Percentiles rank a stretch among this genome's conserved stretches.
Conservation (phyloP, 2,113 vertebrate species). For the Mustelus asterias region DNA sequence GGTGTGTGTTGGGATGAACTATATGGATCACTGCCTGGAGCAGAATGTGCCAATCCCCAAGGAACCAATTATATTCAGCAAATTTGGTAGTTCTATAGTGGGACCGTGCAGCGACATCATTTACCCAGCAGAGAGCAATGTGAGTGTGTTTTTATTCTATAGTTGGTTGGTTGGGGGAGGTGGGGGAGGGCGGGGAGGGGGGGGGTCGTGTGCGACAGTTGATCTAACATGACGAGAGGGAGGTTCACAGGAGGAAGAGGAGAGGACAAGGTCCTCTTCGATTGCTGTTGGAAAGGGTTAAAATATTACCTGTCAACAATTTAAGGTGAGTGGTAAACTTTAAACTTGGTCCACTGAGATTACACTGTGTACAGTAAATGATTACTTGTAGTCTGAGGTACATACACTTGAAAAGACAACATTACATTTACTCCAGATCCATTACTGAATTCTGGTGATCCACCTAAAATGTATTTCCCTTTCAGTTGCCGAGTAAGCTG, state of each 20-base stretch:
- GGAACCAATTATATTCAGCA: slow-evolving; percentile 92
- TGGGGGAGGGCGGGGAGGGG: no score
- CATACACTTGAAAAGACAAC: background rate
- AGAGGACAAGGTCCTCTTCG: background rate
- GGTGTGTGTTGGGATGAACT: slow-evolving; percentile 90
- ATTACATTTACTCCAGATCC: background rate
- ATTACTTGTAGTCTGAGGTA: background rate
- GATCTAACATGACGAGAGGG: background rate
- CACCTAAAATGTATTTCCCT: background rate
- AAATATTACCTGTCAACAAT: background rate
- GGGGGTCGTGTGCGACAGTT: no score
- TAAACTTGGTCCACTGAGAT: background rate
- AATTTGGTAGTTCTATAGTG: slow-evolving; percentile 78
- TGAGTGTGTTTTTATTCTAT: slow-evolving; percentile 43
- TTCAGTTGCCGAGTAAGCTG: background rate
- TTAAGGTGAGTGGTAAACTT: background rate
- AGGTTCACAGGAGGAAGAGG: background rate
- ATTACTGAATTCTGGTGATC: background rate
- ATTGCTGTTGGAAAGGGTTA: background rate
- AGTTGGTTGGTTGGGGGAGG: background rate
- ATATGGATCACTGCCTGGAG: slow-evolving; percentile 83
- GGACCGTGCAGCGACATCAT: slow-evolving; percentile 76
- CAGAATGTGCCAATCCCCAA: slow-evolving; percentile 68
- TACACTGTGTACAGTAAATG: background rate
- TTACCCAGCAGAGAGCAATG: slow-evolving; percentile 68